A percentile compares a stretch with the other conserved stretches of the same genome.
These are phyloP conservation scores for Euproctis similis DNA, from an alignment of 2,888 invertebrate species.

Conservation along the genomic window DNA sequence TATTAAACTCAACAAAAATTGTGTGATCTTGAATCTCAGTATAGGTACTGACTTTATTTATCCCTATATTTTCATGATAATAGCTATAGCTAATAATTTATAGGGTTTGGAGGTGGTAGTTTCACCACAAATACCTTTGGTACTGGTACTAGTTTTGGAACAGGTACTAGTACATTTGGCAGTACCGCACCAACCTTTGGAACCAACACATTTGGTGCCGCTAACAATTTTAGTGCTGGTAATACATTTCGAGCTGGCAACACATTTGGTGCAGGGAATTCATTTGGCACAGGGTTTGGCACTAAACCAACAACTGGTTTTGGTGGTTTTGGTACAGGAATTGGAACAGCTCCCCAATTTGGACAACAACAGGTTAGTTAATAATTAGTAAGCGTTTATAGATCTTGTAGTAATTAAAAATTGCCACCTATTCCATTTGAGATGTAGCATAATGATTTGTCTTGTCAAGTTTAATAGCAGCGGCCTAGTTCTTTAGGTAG, in stretches of 20 bases:
- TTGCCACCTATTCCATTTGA: no score
- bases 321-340: constrained; percentile 60
- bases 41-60: no score
- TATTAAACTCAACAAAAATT: no score
- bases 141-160: constrained; percentile 18
- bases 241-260: constrained; percentile 44
- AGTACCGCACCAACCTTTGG: constrained; percentile 45
- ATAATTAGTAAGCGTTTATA: no score
- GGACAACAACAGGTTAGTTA: constrained; percentile 50
- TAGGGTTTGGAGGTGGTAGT: constrained; percentile 36
- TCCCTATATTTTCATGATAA: no score
- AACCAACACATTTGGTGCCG: constrained; percentile 40
- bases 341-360: constrained; percentile 59
- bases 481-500: no score
- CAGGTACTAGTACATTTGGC: constrained; percentile 34
- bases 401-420: no score
- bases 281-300: constrained; percentile 65
- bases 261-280: constrained; percentile 49
- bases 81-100: no score
- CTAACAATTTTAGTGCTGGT: no score
- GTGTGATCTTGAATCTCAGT: no score
- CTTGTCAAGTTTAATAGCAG: no score
- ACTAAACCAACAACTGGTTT: constrained; percentile 61
- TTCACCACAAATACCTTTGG: constrained; percentile 36
- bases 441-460: no score